Base-by-base conservation (phyloP, 1,140 invertebrate genomes). In the Drosophila pectinifera region DNA sequence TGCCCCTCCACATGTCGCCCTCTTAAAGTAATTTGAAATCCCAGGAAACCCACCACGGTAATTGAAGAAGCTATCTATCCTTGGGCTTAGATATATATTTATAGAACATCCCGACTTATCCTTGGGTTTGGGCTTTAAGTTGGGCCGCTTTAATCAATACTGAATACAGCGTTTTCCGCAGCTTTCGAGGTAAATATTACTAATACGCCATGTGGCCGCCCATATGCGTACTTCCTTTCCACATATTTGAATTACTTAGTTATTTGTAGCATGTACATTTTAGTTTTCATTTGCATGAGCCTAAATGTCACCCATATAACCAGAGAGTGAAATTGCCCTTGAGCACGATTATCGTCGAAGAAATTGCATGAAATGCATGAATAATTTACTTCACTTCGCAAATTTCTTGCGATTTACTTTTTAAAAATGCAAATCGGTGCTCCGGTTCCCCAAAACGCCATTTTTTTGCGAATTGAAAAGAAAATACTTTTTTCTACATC, bases 21-120 rank as follows among this genome's bases (percentile, higher is more conserved):
- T 79, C 61, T 73, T 57, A 65, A 42, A 55, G 55, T 61, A 74
- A 78, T 65, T 64, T 64, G 41, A 69, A 61, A 41, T 41, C 46
- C 53, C 43, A 54, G 24, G 20, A 24, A 49, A 16, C 10, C 38
- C 58, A 36, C 3, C 7, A 6, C 10, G 22, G 42, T 74, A 77
- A 77, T 77, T 77, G 70, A 51, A 56, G 43, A 41, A 64, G 42
- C 65, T 68, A 76, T 39, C 14, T 42, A 61, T 16, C n/a, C 28
- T 28, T 62, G 10, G 20, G 11, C 57, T 36, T 58, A 24, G 22
- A 46, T 22, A 48, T 18, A 13, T 18, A 24, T 16, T 28, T 20
- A 31, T 43, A 48, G 10, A n/a, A 31, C 7, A 49, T 63, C 20
- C 24, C n/a, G 14, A 26, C 43, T 67, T 78, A 62, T 59, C 42